Percentiles rank a stretch among this genome's conserved stretches.
Evolutionary conservation across 2,797 vertebrate species (phyloP).

Genomic region (Malurus splendens): DNA sequence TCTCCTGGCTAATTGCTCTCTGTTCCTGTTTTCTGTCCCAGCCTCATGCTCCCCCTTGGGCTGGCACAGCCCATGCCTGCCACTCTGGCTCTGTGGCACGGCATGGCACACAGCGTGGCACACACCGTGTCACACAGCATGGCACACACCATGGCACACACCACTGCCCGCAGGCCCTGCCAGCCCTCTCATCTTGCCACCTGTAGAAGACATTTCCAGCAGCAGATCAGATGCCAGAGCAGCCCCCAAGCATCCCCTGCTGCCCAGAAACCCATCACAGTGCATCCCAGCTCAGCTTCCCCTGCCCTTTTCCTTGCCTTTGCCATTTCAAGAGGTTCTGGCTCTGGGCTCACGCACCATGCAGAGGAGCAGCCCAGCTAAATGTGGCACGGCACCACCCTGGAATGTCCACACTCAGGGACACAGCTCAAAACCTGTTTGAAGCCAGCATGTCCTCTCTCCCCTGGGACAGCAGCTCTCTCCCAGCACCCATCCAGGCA

Average conservation of each 20-base stretch:
- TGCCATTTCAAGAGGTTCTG: background rate
- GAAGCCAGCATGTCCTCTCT: background rate
- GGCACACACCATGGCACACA: fast-evolving
- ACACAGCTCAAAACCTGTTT: background rate
- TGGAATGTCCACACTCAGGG: fast-evolving
- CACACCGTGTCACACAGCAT: background rate
- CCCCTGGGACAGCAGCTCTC: fast-evolving
- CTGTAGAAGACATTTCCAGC: background rate
- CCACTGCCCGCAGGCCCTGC: background rate
- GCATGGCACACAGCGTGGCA: fast-evolving
- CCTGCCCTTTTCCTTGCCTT: background rate
- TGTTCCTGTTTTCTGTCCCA: too few relatives aligned
- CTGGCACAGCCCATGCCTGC: background rate
- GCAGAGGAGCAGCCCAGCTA: background rate
- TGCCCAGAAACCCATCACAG: background rate
- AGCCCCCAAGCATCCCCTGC: background rate
- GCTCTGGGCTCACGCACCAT: background rate
- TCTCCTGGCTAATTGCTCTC: background rate
- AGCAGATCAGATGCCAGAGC: background rate
- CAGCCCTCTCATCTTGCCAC: fast-evolving
- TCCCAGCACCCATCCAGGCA: background rate
- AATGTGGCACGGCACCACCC: fast-evolving
- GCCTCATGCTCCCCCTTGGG: background rate
- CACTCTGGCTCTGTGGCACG: fast-evolving
- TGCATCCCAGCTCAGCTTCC: background rate